These are phyloP conservation scores for Phyllotreta striolata DNA, from an alignment of 2,888 invertebrate species.

Conservation along the genomic window DNA sequence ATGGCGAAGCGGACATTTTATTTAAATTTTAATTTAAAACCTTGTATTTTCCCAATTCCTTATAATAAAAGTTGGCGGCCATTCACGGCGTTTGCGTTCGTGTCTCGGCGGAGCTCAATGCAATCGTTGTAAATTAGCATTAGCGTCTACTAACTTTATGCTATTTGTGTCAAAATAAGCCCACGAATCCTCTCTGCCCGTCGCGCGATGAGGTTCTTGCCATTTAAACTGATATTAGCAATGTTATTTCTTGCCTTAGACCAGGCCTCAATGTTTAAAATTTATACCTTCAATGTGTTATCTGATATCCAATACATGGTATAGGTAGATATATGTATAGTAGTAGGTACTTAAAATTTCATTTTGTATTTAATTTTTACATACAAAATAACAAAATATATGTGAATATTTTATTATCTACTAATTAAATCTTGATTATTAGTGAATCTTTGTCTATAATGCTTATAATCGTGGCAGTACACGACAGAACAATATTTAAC, in stretches of 20 bases:
- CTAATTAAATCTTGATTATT: no score
- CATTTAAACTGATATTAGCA: slow-evolving; percentile 39
- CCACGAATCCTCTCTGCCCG: slow-evolving; percentile 51
- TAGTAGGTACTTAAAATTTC: no score
- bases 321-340: no score
- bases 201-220: slow-evolving; percentile 37
- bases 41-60: slow-evolving; percentile 56
- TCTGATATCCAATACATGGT: no score
- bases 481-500: no score
- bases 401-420: no score
- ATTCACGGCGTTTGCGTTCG: slow-evolving; percentile 43
- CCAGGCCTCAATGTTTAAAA: slow-evolving; percentile 3
- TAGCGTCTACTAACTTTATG: slow-evolving; percentile 61
- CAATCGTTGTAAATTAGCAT: slow-evolving; percentile 62
- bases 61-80: slow-evolving; percentile 57
- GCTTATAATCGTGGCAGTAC: no score
- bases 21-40: slow-evolving; percentile 60
- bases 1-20: slow-evolving; percentile 59
- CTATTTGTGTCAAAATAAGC: slow-evolving; percentile 61
- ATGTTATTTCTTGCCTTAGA: slow-evolving; percentile 15
- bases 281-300: no score
- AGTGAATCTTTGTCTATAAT: no score
- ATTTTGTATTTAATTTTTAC: no score
- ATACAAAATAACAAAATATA: no score
- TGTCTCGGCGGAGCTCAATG: slow-evolving; percentile 53